phyloP scores from a whole-genome alignment of 2,113 vertebrate genomes.

The Hystrix brachyura region DNA sequence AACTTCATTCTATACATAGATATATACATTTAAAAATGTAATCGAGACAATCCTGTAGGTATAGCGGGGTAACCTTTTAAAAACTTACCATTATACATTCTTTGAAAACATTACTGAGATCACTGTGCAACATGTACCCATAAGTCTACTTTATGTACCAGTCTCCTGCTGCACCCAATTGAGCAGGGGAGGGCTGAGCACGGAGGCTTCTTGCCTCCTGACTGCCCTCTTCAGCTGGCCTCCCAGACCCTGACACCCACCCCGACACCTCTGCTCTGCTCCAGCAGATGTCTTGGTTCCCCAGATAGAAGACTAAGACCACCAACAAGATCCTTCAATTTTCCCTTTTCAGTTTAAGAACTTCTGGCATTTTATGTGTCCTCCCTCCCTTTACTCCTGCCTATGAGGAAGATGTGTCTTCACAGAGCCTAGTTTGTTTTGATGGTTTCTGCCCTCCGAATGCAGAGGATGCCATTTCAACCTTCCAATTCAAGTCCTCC shows the following conservation, averaged over 20 bases:
- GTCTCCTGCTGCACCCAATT: not conserved
- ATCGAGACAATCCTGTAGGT: not conserved
- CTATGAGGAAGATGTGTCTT: not conserved
- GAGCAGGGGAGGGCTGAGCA: not conserved
- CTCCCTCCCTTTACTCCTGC: not conserved
- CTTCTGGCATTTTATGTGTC: not conserved
- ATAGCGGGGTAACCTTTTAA: not conserved
- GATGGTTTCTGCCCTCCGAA: not conserved
- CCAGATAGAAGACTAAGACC: not conserved
- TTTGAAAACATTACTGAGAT: not conserved
- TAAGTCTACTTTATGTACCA: not conserved
- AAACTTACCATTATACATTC: not conserved
- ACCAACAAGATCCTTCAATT: not conserved
- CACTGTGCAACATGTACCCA: not conserved
- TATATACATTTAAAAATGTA: not conserved
- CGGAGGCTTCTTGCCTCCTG: not conserved
- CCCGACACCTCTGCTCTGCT: not conserved
- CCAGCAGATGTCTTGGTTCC: not conserved
- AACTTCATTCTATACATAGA: not conserved
- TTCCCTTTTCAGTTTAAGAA: not conserved
- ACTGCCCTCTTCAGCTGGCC: too few relatives aligned
- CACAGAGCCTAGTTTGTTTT: not conserved
- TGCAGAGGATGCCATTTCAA: not conserved
- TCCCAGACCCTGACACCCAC: not conserved
- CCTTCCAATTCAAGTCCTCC: not conserved